Conservation (phyloP, 2,888 invertebrate genomes). For the Limnephilus lunatus region DNA sequence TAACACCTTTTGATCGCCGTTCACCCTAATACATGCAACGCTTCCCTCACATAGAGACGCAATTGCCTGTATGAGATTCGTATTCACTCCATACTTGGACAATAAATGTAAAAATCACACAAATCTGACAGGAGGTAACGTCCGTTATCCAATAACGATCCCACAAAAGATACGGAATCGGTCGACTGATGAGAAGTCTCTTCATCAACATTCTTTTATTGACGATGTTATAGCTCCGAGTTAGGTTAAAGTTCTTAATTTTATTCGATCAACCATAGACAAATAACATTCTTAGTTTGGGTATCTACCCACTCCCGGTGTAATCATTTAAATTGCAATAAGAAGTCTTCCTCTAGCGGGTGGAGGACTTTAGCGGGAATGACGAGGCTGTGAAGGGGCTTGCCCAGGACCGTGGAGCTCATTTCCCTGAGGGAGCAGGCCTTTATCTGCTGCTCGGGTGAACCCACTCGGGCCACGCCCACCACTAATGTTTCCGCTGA, state of each 20-base stretch:
- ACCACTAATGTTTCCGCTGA: conserved; percentile 83
- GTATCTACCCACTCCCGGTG: not conserved
- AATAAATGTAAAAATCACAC: no score
- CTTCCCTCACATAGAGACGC: no score
- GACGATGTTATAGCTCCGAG: no score
- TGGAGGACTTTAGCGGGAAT: conserved; percentile 91
- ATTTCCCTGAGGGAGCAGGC: conserved; percentile 86
- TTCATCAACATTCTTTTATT: no score
- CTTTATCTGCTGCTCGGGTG: conserved; percentile 87
- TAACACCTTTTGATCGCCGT: no score
- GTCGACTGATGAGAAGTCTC: not conserved
- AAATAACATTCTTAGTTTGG: not conserved
- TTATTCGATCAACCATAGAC: not conserved
- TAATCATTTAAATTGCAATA: conserved; percentile 80
- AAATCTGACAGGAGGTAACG: no score
- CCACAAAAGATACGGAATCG: no score
- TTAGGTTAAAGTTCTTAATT: not conserved
- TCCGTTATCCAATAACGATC: no score
- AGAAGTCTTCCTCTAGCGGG: conserved; percentile 93
- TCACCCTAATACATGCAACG: no score
- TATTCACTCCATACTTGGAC: no score
- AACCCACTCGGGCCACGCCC: conserved; percentile 94
- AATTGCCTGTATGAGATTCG: no score
- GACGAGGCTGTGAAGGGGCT: conserved; percentile 95
- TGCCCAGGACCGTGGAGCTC: conserved; percentile 85